phyloP scores from a whole-genome alignment of 2,888 invertebrate genomes.

The Pollenia labialis region DNA sequence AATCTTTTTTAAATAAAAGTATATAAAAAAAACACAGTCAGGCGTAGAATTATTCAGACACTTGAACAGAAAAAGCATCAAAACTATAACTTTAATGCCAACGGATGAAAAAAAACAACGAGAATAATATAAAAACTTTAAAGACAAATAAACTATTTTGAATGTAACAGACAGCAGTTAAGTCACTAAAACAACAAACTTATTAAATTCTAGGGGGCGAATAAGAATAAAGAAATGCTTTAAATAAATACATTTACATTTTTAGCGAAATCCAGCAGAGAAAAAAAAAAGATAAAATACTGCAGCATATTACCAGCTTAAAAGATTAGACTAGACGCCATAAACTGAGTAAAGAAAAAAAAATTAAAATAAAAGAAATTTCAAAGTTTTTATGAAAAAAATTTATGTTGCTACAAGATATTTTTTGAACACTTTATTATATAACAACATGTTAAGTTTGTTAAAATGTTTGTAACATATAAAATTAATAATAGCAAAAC shows the following conservation, averaged over 20 bases:
- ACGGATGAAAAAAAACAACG: background rate
- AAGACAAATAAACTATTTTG: conserved; percentile 43
- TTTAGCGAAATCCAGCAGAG: conserved; percentile 15
- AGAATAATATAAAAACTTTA: conserved; percentile 37
- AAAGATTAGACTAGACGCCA: conserved; percentile 68
- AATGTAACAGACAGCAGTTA: conserved; percentile 32
- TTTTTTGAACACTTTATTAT: background rate
- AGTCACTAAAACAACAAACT: conserved; percentile 17
- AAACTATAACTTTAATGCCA: conserved; percentile 12
- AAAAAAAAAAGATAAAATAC: conserved; percentile 6
- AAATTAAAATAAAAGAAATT: conserved; percentile 38
- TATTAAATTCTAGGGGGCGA: conserved; percentile 14
- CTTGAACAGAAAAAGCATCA: background rate
- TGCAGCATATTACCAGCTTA: conserved; percentile 60
- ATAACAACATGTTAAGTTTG: no score
- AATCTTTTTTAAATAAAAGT: no score
- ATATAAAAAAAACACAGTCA: no score
- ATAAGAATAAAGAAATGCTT: background rate
- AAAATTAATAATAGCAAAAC: no score
- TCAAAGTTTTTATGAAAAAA: conserved; percentile 49
- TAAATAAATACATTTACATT: conserved; percentile 31
- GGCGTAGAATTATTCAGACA: background rate
- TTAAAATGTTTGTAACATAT: no score
- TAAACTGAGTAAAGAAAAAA: conserved; percentile 32
- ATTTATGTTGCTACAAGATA: conserved; percentile 30